phyloP scores from a whole-genome alignment of 1,140 invertebrate species.

The Musca domestica region DNA sequence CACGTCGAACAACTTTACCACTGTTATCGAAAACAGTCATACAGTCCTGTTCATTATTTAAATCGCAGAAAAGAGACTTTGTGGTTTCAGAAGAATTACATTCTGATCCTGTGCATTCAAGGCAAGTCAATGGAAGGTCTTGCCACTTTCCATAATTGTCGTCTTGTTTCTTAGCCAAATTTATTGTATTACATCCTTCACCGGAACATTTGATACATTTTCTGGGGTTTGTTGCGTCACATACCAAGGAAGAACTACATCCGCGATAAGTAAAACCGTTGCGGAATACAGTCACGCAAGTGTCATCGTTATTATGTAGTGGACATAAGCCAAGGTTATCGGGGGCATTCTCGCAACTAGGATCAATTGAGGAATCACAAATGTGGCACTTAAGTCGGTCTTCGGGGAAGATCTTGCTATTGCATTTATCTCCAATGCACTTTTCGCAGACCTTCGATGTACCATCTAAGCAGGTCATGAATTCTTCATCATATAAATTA shows the following conservation, averaged over 20 bases:
- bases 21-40: constrained; percentile 38
- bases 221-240: constrained; percentile 34
- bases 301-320: constrained; percentile 31
- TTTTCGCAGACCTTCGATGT: constrained; percentile 33
- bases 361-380: constrained; percentile 38
- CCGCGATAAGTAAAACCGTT: constrained; percentile 38
- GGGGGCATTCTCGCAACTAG: constrained; percentile 32
- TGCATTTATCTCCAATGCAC: constrained; percentile 38
- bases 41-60: constrained; percentile 49
- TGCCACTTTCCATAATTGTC: constrained; percentile 49
- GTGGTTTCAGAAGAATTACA: neutral
- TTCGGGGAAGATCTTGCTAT: constrained; percentile 34
- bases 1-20: constrained; percentile 34
- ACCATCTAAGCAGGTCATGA: constrained; percentile 42
- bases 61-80: constrained; percentile 23
- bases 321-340: constrained; percentile 38
- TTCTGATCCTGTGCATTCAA: constrained; percentile 29
- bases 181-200: constrained; percentile 41
- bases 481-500: constrained; percentile 44
- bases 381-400: constrained; percentile 40
- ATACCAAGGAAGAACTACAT: constrained; percentile 38
- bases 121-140: constrained; percentile 43
- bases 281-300: constrained; percentile 40
- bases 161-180: constrained; percentile 32
- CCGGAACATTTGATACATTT: constrained; percentile 37